These are phyloP conservation scores for Anhinga anhinga DNA, from an alignment of 2,113 vertebrate genomes.

Conservation along the genomic window DNA sequence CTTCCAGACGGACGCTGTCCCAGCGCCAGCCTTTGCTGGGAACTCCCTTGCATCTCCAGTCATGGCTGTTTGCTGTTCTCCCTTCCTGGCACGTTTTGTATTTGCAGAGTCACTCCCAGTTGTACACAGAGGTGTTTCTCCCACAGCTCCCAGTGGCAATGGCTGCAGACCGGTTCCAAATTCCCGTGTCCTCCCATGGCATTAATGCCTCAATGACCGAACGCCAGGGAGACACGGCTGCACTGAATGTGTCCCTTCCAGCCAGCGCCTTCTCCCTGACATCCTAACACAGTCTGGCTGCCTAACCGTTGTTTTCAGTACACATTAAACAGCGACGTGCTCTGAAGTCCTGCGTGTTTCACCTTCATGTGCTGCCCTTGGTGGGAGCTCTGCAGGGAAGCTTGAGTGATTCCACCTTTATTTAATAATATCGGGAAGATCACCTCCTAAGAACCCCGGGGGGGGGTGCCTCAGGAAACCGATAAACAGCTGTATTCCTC, in stretches of 20 bases:
- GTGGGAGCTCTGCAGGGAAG: not conserved
- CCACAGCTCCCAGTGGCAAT: not conserved
- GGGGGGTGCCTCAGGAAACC: not conserved
- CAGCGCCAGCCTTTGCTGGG: not conserved
- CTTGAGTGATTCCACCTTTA: not conserved
- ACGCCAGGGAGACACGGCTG: not conserved
- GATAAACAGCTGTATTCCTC: not conserved
- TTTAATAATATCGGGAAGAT: not conserved
- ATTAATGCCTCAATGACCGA: conserved; percentile 9
- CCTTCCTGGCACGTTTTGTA: not conserved
- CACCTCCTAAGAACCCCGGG: not conserved
- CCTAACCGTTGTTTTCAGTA: not conserved
- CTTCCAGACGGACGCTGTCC: not conserved
- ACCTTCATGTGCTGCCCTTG: conserved; percentile 9
- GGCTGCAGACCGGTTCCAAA: not conserved
- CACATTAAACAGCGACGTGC: not conserved
- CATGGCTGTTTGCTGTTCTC: not conserved
- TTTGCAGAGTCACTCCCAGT: not conserved
- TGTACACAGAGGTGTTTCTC: not conserved
- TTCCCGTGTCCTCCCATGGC: not conserved
- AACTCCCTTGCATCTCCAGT: not conserved
- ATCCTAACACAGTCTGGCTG: conserved; percentile 31
- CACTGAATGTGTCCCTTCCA: conserved; percentile 53
- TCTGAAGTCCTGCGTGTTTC: not conserved
- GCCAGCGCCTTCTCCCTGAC: not conserved